These are phyloP conservation scores for Eolophus roseicapilla DNA, from an alignment of 2,113 vertebrate genomes.

Conservation along the genomic window DNA sequence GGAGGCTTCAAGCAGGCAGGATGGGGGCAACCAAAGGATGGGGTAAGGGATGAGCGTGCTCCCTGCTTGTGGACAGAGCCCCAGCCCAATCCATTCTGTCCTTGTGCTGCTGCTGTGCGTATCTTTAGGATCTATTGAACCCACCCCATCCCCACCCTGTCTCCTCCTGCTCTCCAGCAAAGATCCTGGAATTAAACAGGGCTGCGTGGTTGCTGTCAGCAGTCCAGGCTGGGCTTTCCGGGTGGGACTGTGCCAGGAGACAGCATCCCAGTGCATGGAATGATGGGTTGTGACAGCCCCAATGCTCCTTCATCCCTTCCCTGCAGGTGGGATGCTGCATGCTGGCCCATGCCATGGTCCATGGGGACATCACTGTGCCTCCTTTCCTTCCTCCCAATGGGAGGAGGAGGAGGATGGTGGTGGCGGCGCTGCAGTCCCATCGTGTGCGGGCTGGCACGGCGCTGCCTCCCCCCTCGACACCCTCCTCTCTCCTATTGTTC, in stretches of 20 bases:
- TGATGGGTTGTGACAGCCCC: background rate
- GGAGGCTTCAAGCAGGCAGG: background rate
- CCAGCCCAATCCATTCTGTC: fast-evolving
- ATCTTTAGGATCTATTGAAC: background rate
- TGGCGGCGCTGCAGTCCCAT: background rate
- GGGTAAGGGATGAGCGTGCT: background rate
- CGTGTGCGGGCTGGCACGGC: background rate
- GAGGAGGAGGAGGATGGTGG: background rate
- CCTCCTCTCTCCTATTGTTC: background rate
- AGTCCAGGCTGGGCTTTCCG: background rate
- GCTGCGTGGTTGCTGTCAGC: background rate
- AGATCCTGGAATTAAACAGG: background rate
- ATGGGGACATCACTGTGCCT: fast-evolving
- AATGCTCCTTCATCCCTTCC: background rate
- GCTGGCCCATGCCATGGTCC: fast-evolving
- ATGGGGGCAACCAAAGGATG: background rate
- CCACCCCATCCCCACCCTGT: fast-evolving
- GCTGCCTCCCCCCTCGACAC: background rate
- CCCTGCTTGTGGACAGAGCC: fast-evolving
- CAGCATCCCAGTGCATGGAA: fast-evolving
- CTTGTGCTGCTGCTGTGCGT: fast-evolving
- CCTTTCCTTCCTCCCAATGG: background rate
- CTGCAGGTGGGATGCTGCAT: background rate
- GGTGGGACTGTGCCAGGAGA: background rate
- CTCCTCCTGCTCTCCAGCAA: background rate